A percentile compares a stretch with the other conserved stretches of the same genome.
Evolutionary conservation across 2,888 invertebrate genomes (phyloP).

Genomic region (Notodonta ziczac): DNA sequence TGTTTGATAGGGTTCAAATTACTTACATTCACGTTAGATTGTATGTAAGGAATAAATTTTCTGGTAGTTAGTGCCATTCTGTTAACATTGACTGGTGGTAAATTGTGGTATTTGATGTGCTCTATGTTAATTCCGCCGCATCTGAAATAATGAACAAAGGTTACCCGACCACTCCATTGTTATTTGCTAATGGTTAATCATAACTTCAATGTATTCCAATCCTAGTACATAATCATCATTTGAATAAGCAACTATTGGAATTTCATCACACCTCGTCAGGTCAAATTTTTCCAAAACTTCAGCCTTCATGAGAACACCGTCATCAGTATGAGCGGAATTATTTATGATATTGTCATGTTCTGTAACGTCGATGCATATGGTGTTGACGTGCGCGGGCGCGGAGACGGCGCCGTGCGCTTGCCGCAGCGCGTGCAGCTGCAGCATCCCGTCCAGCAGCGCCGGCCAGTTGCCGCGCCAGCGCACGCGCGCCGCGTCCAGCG

Average conservation of each 20-base stretch:
- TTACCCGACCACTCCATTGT: too few relatives aligned
- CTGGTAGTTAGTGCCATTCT: slow-evolving; percentile 16
- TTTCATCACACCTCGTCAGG: slow-evolving; percentile 17
- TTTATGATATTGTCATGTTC: slow-evolving; percentile 12
- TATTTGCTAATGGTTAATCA: not conserved
- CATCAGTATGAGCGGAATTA: not conserved
- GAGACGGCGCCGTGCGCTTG: slow-evolving; percentile 84
- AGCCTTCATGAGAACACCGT: slow-evolving; percentile 6
- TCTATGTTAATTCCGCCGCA: slow-evolving; percentile 29
- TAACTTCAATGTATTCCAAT: not conserved
- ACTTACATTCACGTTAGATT: slow-evolving; percentile 23
- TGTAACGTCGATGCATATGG: slow-evolving; percentile 35
- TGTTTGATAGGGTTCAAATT: not conserved
- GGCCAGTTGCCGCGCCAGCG: slow-evolving; percentile 91
- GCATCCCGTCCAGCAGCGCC: slow-evolving; percentile 90
- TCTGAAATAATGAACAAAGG: slow-evolving; percentile 11
- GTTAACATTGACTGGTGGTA: slow-evolving; percentile 9
- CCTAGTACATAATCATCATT: too few relatives aligned
- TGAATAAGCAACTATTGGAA: not conserved
- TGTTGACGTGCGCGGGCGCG: slow-evolving; percentile 80
- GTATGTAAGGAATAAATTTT: slow-evolving; percentile 21
- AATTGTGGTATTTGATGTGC: slow-evolving; percentile 14
- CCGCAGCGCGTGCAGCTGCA: slow-evolving; percentile 89
- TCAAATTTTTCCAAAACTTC: slow-evolving; percentile 10
- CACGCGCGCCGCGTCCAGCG: slow-evolving; percentile 53